Conservation (phyloP, 1,140 invertebrate species). For the Hycleus phaleratus region DNA sequence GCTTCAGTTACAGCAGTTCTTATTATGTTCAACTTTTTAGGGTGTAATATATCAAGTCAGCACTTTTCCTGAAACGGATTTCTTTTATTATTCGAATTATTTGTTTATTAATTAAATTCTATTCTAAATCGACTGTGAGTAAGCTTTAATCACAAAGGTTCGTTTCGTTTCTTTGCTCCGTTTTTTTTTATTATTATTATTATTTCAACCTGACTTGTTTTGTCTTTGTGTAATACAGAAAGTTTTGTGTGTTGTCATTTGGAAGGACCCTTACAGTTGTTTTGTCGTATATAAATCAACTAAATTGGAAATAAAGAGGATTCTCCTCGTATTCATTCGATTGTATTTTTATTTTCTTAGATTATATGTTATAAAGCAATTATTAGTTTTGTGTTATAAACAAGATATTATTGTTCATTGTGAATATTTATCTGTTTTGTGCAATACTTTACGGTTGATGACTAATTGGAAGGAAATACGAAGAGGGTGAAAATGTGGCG, state of each 20-base stretch:
- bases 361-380: too few species aligned
- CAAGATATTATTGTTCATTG: too few species aligned
- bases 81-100: background rate
- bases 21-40: conserved; percentile 20
- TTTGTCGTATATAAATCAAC: too few species aligned
- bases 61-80: conserved; percentile 5
- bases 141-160: too few species aligned
- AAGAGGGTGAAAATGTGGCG: conserved; percentile 13
- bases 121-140: background rate
- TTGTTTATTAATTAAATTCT: background rate
- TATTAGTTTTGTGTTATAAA: too few species aligned
- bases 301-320: background rate
- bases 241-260: too few species aligned
- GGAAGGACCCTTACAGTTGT: too few species aligned
- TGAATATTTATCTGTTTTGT: background rate
- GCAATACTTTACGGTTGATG: conserved; percentile 11
- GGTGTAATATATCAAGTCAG: conserved; percentile 19
- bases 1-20: conserved; percentile 16
- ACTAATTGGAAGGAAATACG: conserved; percentile 12
- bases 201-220: too few species aligned
- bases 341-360: background rate
- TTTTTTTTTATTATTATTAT: too few species aligned
- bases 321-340: background rate
- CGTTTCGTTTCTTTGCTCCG: too few species aligned
- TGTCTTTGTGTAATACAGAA: too few species aligned